Evolutionary conservation across 2,797 vertebrate species (phyloP).

Genomic region (Melanotaenia maccullochi): DNA sequence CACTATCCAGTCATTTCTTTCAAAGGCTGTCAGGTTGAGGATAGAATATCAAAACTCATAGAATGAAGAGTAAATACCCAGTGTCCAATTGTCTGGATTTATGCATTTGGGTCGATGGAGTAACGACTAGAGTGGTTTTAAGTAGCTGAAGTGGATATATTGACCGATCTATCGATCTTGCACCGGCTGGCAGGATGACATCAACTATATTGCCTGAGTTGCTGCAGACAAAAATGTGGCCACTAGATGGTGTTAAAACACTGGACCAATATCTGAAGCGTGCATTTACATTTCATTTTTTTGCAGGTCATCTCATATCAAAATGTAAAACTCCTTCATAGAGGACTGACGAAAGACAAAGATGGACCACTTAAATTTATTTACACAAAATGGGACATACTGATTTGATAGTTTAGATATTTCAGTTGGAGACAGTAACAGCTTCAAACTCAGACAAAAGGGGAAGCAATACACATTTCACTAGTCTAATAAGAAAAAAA

Average conservation of each 20-base stretch:
- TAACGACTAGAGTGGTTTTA: slow-evolving; percentile 61
- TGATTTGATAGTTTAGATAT: slow-evolving; percentile 19
- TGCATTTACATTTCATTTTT: neutral
- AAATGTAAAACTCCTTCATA: neutral
- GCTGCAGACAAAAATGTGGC: slow-evolving; percentile 3
- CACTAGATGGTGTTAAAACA: slow-evolving; percentile 75
- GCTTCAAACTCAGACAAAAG: slow-evolving; percentile 50
- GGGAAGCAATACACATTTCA: slow-evolving; percentile 58
- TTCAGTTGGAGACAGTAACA: slow-evolving; percentile 40
- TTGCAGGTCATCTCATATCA: neutral
- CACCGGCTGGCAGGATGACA: slow-evolving; percentile 54
- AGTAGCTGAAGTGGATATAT: slow-evolving; percentile 72
- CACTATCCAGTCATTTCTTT: slow-evolving; percentile 22
- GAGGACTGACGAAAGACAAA: neutral
- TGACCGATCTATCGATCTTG: slow-evolving; percentile 71
- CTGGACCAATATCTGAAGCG: neutral
- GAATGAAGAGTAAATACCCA: slow-evolving; percentile 55
- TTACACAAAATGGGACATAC: slow-evolving; percentile 74
- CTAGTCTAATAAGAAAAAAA: slow-evolving; percentile 38
- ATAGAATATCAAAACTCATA: slow-evolving; percentile 49
- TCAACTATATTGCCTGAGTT: slow-evolving; percentile 38
- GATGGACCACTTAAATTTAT: slow-evolving; percentile 64
- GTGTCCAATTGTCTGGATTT: slow-evolving; percentile 67
- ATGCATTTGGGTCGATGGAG: slow-evolving; percentile 59
- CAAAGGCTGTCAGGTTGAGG: slow-evolving; percentile 40